Evolutionary conservation across 1,140 invertebrate genomes (phyloP).

Genomic region (Pseudomyrmex pallidus): DNA sequence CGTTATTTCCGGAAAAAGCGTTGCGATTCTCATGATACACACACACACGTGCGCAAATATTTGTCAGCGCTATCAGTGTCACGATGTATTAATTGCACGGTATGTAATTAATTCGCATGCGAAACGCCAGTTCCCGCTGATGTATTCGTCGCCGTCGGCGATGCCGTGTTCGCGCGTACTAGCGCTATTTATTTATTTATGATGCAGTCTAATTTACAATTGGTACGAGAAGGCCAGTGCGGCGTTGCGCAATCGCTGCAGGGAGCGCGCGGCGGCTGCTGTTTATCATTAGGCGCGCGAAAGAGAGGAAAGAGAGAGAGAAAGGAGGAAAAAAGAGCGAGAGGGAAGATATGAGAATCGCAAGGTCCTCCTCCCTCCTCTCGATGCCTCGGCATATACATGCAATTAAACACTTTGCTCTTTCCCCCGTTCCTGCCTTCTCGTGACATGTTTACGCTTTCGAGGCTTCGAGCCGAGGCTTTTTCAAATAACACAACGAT

Average conservation of each 20-base stretch:
- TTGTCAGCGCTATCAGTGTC: conserved; percentile 47
- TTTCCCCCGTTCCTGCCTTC: conserved; percentile 35
- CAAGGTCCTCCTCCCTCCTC: conserved; percentile 60
- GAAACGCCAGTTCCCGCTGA: neutral
- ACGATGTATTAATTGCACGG: conserved; percentile 50
- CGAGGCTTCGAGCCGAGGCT: neutral
- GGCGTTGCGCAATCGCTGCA: conserved; percentile 74
- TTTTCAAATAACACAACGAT: conserved; percentile 22
- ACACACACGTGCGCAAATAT: conserved; percentile 41
- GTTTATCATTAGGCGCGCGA: conserved; percentile 75
- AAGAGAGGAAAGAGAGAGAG: conserved; percentile 54
- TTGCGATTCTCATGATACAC: neutral
- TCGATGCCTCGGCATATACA: conserved; percentile 36
- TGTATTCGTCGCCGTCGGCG: neutral
- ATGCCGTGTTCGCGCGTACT: conserved; percentile 42
- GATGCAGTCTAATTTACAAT: conserved; percentile 81
- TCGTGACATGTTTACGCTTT: conserved; percentile 43
- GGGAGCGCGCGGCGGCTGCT: conserved; percentile 73
- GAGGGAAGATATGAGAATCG: neutral
- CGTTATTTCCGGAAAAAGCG: conserved; percentile 45
- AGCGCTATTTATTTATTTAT: conserved; percentile 82
- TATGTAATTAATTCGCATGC: conserved; percentile 56
- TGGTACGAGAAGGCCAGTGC: conserved; percentile 76
- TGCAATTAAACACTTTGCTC: conserved; percentile 63
- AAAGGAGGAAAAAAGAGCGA: neutral